Evolutionary conservation across 2,113 vertebrate genomes (phyloP), one percentile per base, ranked within the genome.

Genomic region (Ameiurus melas): DNA sequence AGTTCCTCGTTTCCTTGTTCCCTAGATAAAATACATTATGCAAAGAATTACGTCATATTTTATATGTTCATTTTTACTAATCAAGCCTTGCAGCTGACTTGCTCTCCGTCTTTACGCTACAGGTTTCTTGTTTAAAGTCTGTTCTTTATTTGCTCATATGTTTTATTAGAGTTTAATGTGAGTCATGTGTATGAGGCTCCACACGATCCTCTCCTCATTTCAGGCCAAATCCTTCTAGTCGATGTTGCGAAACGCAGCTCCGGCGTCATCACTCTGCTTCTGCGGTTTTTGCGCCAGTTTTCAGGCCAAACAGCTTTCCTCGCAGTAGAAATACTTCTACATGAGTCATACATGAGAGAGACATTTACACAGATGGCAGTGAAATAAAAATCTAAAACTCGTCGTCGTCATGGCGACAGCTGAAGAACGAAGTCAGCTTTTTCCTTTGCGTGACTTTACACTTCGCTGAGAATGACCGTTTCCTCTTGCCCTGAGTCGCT

Each of bases 211-310:
- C 17, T 8, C 39, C 77, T 88, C 55, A 53, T 16, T 86, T 80
- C 82, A 85, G 79, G 70, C 80, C 83, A 78, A 81, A 60, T 60
- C 43, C 70, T 83, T 75, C 39, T 27, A 22, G 47, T 60, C 22
- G 58, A 57, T 79, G 84, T 85, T 87, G 86, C 60, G 89, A 90
- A 87, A 85, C 75, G 33, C 80, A 70, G 82, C 55, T 85, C 82
- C 62, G 53, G 73, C 82, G 62, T 78, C 55, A 51, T 83, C 86
- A 62, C 88, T 77, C 79, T 53, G 27, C 62, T 66, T 22, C 55
- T 58, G 43, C 10, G 47, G 30, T 17, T 70, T 83, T 84, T 39
- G 75, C 39, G 36, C 55, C 30, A 78, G 75, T 51, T 47, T 87
- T 77, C 71, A 62, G 79, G 55, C 51, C 82, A 39, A 51, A 81